Base-by-base conservation (phyloP, 2,113 vertebrate species). In the Saimiri boliviensis region DNA sequence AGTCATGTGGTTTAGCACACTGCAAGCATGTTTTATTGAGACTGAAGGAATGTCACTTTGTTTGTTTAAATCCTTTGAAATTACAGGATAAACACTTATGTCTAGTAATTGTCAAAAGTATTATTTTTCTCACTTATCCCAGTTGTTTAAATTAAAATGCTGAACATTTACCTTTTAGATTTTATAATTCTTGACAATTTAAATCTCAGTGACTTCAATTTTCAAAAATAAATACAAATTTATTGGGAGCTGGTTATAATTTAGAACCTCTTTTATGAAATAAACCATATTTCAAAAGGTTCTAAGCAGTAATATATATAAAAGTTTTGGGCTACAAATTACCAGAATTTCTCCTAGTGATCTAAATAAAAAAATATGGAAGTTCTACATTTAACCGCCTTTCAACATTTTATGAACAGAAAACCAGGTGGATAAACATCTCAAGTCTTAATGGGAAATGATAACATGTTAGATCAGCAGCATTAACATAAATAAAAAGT, bases 261-360 rank as follows among this genome's bases (percentile, higher is more conserved):
- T 58, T 73, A 14, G 25, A 73, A 83, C 12, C 37, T 91, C 23
- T 91, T 95, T 92, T 86, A 42, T 91, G 27, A 93, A 91, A 88
- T 20, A 68, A 74, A 47, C 13, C 20, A 79, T 23, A 88, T 49
- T 77, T 79, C 11, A 17, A 8, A 20, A 54, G 71, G 80, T 73
- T 70, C 85, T 88, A 79, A 40, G 82, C 23, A 60, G 16, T 63
- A 95, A 74, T 4, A 6, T 63, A 6, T 63, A 23, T 80, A 82
- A 45, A 94, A 11, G 0, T 60, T 85, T 82, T 45, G 45, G 25
- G 17, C 4, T 23, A 58, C 14, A 91, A 82, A 21, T 56, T 45
- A 12, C 35, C 56, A 23, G 4, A 63, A 6, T 77, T 40, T 68
- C 17, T 56, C 23, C 47, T 76, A 76, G 74, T 73, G n/a, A 71